Evolutionary conservation across 2,797 vertebrate genomes (phyloP).

Genomic region (Otus scops): DNA sequence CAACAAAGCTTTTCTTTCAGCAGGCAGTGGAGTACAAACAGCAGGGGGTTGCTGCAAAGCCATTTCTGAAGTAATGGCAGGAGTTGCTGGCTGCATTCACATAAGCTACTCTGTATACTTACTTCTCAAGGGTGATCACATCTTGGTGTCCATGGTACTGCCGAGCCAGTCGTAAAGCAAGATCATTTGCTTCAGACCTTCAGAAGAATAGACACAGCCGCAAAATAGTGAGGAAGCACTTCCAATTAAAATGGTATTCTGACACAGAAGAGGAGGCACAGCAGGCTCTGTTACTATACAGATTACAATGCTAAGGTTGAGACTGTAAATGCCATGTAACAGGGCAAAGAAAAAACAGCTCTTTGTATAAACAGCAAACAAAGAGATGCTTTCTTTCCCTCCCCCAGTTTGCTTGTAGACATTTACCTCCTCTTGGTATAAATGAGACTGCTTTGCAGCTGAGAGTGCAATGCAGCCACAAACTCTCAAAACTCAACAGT

Average conservation of each 20-base stretch:
- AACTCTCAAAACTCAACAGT: background rate
- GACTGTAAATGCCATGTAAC: background rate
- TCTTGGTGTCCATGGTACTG: constrained; percentile 89
- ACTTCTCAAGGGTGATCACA: constrained; percentile 96
- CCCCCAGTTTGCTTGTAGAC: background rate
- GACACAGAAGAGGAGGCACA: background rate
- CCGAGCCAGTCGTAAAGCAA: constrained; percentile 90
- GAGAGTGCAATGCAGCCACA: background rate
- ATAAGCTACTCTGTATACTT: constrained; percentile 61
- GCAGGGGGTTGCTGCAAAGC: background rate
- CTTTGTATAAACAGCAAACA: constrained; percentile 41
- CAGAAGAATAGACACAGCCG: background rate
- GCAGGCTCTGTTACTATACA: background rate
- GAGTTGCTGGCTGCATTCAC: background rate
- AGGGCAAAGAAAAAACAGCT: background rate
- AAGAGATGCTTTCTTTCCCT: constrained; percentile 29
- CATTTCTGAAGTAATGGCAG: background rate
- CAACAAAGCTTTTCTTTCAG: constrained; percentile 21
- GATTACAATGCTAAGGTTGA: background rate
- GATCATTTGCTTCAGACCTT: constrained; percentile 98
- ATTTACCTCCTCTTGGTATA: constrained; percentile 4
- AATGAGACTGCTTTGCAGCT: background rate
- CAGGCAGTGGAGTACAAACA: background rate
- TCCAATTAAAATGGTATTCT: background rate
- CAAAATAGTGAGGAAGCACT: background rate